Conservation (phyloP, 1,140 invertebrate species). For the Drosophila takahashii region DNA sequence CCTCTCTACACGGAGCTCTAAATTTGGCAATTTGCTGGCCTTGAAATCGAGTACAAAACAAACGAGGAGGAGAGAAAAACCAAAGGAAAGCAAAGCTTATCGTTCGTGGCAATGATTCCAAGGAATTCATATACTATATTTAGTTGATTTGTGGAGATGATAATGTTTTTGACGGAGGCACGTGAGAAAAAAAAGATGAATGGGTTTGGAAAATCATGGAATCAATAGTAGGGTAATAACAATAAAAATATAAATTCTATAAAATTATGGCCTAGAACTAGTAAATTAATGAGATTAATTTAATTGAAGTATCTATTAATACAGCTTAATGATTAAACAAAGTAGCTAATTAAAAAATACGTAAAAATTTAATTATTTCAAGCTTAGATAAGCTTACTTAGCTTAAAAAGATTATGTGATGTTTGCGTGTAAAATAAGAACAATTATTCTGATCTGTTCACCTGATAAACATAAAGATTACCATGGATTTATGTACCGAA, state of each 20-base stretch:
- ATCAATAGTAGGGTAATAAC: not conserved
- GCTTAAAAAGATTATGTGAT: too few species aligned
- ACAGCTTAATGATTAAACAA: not conserved
- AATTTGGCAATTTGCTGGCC: conserved; percentile 69
- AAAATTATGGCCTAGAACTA: not conserved
- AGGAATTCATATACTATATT: conserved; percentile 26
- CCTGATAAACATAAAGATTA: conserved; percentile 4
- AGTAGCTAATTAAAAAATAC: not conserved
- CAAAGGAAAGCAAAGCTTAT: conserved; percentile 39
- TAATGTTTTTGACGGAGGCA: conserved; percentile 24
- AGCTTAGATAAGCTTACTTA: too few species aligned
- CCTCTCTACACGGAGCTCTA: conserved; percentile 23
- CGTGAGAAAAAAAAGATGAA: conserved; percentile 29
- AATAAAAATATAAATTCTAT: not conserved
- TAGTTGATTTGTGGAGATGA: conserved; percentile 35
- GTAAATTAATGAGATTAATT: not conserved
- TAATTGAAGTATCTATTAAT: not conserved
- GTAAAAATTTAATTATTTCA: too few species aligned
- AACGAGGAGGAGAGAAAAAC: conserved; percentile 14
- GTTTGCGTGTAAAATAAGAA: too few species aligned
- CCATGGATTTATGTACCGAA: not conserved
- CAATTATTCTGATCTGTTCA: too few species aligned
- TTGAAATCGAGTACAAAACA: conserved; percentile 52
- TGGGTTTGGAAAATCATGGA: conserved; percentile 2
- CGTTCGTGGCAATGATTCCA: conserved; percentile 29